These are phyloP conservation scores for Scrobipalpa atriplicella DNA, from an alignment of 2,888 invertebrate species.

Conservation along the genomic window DNA sequence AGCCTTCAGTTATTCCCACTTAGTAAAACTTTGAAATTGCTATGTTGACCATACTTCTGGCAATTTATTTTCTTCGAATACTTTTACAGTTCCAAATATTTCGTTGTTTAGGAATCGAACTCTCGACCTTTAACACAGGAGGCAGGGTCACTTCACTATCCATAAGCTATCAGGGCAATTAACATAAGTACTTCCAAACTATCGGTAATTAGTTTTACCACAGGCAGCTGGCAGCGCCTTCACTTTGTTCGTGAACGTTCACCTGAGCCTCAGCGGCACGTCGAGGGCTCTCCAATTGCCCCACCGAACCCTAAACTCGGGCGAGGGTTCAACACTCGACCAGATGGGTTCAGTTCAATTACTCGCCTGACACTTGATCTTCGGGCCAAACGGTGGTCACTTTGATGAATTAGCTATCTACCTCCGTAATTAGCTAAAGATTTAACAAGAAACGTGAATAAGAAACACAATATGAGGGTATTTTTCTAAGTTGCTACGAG, in stretches of 20 bases:
- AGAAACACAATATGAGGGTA: too few species aligned
- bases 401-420: conserved; percentile 14
- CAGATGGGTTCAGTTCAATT: conserved; percentile 17
- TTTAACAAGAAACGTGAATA: not conserved
- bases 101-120: too few species aligned
- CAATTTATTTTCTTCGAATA: too few species aligned
- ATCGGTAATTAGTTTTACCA: not conserved
- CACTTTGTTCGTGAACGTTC: conserved; percentile 19
- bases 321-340: conserved; percentile 18
- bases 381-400: not conserved
- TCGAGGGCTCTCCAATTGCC: conserved; percentile 26
- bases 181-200: not conserved
- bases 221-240: not conserved
- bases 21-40: too few species aligned
- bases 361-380: conserved; percentile 7
- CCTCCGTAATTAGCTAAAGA: conserved; percentile 10
- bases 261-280: conserved; percentile 20
- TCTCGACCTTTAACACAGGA: too few species aligned
- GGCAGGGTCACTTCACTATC: too few species aligned
- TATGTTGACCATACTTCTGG: too few species aligned
- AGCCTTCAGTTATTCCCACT: too few species aligned
- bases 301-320: conserved; percentile 25
- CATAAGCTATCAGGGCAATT: too few species aligned
- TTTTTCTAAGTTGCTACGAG: too few species aligned
- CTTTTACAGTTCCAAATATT: too few species aligned